phyloP scores from a whole-genome alignment of 2,888 invertebrate genomes.

The Heliconius sara region DNA sequence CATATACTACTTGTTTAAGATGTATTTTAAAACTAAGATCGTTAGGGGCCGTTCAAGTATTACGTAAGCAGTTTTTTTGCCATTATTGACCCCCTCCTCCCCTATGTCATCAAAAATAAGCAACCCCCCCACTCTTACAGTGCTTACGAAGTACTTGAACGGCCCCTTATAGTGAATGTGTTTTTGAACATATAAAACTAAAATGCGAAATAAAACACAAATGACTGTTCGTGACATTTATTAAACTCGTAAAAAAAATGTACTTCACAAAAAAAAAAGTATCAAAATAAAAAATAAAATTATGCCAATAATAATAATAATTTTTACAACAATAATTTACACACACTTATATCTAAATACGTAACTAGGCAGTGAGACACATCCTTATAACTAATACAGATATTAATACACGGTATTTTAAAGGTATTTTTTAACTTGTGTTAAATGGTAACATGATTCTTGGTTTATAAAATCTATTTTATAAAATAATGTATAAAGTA shows the following conservation, averaged over 20 bases:
- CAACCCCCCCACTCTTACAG: too few species aligned
- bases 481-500: constrained; percentile 9
- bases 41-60: background rate
- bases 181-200: background rate
- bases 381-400: constrained; percentile 40
- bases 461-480: constrained; percentile 9
- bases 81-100: too few species aligned
- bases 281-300: constrained; percentile 54
- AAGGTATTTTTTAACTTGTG: constrained; percentile 35
- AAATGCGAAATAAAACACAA: constrained; percentile 32
- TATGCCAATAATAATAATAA: constrained; percentile 57
- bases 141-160: too few species aligned
- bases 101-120: too few species aligned
- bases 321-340: constrained; percentile 75
- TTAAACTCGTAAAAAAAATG: constrained; percentile 43
- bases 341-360: constrained; percentile 58
- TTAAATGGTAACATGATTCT: constrained; percentile 57
- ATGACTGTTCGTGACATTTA: constrained; percentile 40
- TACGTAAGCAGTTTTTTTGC: too few species aligned
- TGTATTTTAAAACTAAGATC: background rate
- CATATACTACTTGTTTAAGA: too few species aligned
- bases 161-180: too few species aligned
- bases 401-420: constrained; percentile 39
- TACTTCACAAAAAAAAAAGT: constrained; percentile 55
- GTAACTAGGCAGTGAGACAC: constrained; percentile 69